These are phyloP conservation scores for Oikopleura albicans DNA, from an alignment of 23 tunicate genomes.

Conservation along the genomic window DNA sequence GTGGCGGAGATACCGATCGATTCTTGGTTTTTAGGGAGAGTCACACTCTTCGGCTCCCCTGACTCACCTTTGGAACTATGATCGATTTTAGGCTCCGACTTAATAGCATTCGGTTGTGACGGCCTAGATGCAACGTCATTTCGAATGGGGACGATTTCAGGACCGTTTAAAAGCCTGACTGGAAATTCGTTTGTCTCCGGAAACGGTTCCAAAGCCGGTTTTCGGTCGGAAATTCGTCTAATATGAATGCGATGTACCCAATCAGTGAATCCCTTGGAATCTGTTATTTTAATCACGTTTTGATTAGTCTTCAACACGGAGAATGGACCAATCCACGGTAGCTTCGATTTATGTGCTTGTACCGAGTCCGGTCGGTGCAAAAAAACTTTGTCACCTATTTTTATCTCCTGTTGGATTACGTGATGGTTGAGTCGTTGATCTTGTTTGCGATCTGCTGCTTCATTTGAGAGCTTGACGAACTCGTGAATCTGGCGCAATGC, in stretches of 20 bases:
- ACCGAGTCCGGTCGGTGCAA: background rate
- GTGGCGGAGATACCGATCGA: no score
- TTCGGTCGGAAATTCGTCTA: background rate
- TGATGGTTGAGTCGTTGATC: background rate
- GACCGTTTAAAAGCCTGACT: no score
- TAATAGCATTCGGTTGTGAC: no score
- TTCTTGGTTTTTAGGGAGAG: no score
- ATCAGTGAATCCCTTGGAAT: background rate
- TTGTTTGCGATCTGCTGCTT: background rate
- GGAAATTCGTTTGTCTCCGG: no score
- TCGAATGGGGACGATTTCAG: no score
- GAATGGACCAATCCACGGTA: conserved; percentile 2
- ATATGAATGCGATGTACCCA: background rate
- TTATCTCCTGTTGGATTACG: background rate
- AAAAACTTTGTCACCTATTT: background rate
- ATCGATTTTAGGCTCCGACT: no score
- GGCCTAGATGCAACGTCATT: no score
- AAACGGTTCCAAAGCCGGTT: no score
- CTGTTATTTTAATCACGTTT: background rate
- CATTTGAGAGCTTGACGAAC: background rate
- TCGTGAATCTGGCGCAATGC: background rate
- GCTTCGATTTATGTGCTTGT: background rate
- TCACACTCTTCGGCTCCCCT: no score
- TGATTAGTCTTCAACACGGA: background rate
- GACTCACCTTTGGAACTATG: no score